Percentiles rank a stretch among this genome's conserved stretches.
Evolutionary conservation across 1,140 invertebrate species (phyloP).

Genomic region (Mesaphorura yosii): DNA sequence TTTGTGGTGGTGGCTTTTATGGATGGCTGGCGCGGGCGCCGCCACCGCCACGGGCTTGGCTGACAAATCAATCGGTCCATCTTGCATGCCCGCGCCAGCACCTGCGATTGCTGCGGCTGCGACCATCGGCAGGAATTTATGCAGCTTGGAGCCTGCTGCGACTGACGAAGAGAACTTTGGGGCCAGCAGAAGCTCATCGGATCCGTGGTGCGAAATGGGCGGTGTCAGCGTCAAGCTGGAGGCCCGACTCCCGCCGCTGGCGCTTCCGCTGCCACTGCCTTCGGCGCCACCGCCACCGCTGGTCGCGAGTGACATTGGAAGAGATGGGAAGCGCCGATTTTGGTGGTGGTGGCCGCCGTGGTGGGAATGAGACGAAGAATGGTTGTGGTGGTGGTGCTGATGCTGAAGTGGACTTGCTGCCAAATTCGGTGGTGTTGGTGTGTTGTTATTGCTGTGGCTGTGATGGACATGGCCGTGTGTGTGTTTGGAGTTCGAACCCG

Average conservation of each 20-base stretch:
- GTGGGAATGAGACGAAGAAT: conserved; percentile 5
- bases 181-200: conserved; percentile 22
- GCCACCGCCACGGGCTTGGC: conserved; percentile 14
- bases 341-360: background rate
- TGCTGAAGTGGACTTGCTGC: background rate
- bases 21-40: no score
- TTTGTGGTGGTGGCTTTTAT: no score
- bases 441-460: background rate
- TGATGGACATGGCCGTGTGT: no score
- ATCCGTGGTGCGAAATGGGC: conserved; percentile 30
- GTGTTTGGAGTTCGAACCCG: no score
- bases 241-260: no score
- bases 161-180: no score
- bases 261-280: no score
- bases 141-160: no score
- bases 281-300: no score
- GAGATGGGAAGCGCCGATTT: conserved; percentile 12
- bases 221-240: conserved; percentile 30
- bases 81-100: conserved; percentile 12
- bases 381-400: background rate
- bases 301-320: conserved; percentile 2
- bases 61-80: conserved; percentile 30
- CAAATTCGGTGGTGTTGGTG: background rate
- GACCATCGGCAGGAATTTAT: conserved; percentile 16
- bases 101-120: background rate